A percentile compares a stretch with the other conserved stretches of the same genome.
phyloP scores from a whole-genome alignment of 92 coral and sea anemone genomes.

The Hydrozoanthus gracilis region DNA sequence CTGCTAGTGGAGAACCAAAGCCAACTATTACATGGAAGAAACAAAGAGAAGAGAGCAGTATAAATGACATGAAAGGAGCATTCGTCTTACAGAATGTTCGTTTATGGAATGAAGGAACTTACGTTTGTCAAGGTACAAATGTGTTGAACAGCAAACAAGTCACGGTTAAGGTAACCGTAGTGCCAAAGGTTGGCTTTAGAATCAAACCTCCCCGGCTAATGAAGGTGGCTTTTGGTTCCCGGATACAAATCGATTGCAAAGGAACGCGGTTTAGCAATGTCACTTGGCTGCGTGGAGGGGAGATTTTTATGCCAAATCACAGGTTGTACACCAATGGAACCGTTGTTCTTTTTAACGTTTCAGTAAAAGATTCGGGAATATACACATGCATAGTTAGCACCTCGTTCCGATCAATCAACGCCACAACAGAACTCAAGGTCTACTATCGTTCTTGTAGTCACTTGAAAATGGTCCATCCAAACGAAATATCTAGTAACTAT shows the following conservation, averaged over 20 bases:
- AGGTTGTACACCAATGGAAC: not conserved
- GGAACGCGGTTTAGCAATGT: conserved; percentile 7
- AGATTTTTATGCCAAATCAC: not conserved
- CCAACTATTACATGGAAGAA: no score
- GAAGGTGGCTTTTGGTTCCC: not conserved
- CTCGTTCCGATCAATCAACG: not conserved
- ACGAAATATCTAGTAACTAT: not conserved
- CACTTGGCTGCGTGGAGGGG: conserved; percentile 1
- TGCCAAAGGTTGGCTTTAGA: not conserved
- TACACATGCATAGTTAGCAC: not conserved
- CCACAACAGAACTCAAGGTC: conserved; percentile 3
- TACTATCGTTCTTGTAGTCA: conserved; percentile 12
- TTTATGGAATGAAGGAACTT: not conserved
- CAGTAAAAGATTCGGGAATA: not conserved
- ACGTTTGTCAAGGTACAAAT: not conserved
- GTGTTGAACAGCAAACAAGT: not conserved
- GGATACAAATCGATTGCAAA: not conserved
- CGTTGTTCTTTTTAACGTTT: not conserved
- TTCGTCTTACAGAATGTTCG: not conserved
- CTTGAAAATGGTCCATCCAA: not conserved
- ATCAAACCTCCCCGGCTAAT: not conserved
- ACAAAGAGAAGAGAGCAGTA: no score
- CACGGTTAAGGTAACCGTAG: no score
- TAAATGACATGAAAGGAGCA: no score
- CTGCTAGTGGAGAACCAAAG: no score